These are phyloP conservation scores for Camponotus fellah DNA, from an alignment of 2,888 invertebrate genomes.

Conservation along the genomic window DNA sequence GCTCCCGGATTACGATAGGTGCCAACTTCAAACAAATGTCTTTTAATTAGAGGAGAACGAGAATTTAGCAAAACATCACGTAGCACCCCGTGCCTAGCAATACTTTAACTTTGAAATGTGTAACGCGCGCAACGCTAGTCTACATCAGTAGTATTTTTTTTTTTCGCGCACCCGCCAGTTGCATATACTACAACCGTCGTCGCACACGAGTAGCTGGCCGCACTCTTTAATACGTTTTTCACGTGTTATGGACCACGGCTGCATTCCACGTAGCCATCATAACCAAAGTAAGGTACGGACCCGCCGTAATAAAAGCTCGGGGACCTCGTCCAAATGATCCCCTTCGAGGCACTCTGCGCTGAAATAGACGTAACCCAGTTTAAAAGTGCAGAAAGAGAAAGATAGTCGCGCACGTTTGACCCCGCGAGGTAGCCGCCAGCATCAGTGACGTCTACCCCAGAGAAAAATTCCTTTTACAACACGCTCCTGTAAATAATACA, in stretches of 20 bases:
- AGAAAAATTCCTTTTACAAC: neutral
- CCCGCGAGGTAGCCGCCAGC: neutral
- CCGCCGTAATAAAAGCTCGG: slow-evolving; percentile 88
- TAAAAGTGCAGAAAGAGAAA: slow-evolving; percentile 33
- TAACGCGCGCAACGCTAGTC: slow-evolving; percentile 3
- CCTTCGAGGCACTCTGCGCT: slow-evolving; percentile 87
- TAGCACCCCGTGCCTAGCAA: slow-evolving; percentile 27
- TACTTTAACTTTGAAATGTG: slow-evolving; percentile 51
- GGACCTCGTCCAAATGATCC: slow-evolving; percentile 90
- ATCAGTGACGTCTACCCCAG: neutral
- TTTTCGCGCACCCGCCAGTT: neutral
- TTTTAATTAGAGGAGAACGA: slow-evolving; percentile 68
- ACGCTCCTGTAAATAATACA: neutral
- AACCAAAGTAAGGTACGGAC: slow-evolving; percentile 87
- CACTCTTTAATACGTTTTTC: slow-evolving; percentile 87
- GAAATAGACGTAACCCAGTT: slow-evolving; percentile 65
- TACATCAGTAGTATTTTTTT: slow-evolving; percentile 1
- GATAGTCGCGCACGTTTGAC: slow-evolving; percentile 15
- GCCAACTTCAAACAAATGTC: slow-evolving; percentile 51
- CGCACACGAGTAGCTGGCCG: slow-evolving; percentile 89
- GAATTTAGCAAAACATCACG: slow-evolving; percentile 65
- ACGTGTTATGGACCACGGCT: slow-evolving; percentile 87
- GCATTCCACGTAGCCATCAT: slow-evolving; percentile 87
- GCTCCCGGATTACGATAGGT: slow-evolving; percentile 23
- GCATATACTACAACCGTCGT: neutral